Evolutionary conservation across 2,888 invertebrate genomes (phyloP), one percentile per base, ranked within the genome.

Genomic region (Stenodera caucasica): DNA sequence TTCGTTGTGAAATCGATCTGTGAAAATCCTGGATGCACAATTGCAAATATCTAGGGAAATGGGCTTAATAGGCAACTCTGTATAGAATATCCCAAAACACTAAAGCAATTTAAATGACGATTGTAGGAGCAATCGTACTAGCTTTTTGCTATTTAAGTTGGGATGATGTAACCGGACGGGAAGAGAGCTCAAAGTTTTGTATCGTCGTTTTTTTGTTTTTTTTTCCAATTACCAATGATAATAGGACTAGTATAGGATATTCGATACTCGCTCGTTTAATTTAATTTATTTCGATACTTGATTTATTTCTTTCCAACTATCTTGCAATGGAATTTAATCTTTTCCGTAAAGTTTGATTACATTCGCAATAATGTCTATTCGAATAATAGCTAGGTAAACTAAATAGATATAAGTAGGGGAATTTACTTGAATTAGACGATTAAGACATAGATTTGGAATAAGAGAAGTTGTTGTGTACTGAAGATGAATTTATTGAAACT

Each of bases 51-150:
- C 2, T 26, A 26, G 7, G 53, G 14, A 21, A 53, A 53, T 8
- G 33, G 53, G 33, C 35, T 33, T 35, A 53, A 53, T 21, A 53
- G 53, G 26, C 33, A 53, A 53, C 45, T 45, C 3, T 5, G 50
- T 30, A 32, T 14, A 56, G 37, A n/a, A 26, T 45, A 21, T 49
- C 56, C 49, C 56, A 56, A 56, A 56, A 45, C 56, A 56, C 56
- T 29, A 23, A 56, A 45, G 56, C 32, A 56, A 56, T 56, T 56
- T 56, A 56, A 56, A 56, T 56, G 33, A 30, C 56, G 49, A 49
- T 56, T 56, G 49, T 15, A 21, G 18, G 26, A 33, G 23, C 53
- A 33, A 53, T 53, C 35, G 33, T 33, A 35, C 18, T 11, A 21
- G 6, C 6, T 21, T 23, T 45, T 23, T 45, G 11, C 9, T 40